phyloP scores from a whole-genome alignment of 2,797 vertebrate genomes.

The Streptopelia turtur region DNA sequence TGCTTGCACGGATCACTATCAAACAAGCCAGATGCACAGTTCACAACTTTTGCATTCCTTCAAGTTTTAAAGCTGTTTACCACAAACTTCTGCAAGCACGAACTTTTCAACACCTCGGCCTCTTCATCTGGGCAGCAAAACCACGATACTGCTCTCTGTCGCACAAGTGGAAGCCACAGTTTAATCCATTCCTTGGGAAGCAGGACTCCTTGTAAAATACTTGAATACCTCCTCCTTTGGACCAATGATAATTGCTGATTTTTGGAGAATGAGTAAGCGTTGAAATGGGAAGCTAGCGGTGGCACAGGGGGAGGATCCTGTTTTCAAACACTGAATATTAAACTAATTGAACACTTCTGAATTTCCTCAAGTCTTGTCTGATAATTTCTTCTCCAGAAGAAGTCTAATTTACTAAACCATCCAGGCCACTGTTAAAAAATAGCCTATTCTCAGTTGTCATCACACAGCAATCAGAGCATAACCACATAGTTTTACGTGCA shows the following conservation, averaged over 20 bases:
- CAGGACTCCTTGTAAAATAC: not conserved
- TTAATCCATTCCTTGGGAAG: conserved; percentile 10
- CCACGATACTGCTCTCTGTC: not conserved
- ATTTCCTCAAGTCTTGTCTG: not conserved
- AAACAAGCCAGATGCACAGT: not conserved
- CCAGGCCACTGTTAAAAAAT: conserved; percentile 36
- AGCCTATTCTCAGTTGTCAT: conserved; percentile 36
- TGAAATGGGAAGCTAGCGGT: not conserved
- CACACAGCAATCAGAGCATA: conserved; percentile 42
- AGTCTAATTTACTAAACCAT: conserved; percentile 34
- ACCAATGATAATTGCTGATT: not conserved
- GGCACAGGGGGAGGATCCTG: not conserved
- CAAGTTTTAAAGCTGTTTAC: not conserved
- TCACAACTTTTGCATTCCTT: not conserved
- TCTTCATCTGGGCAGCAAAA: not conserved
- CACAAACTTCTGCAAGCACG: not conserved
- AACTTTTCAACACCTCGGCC: not conserved
- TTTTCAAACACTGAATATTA: conserved; percentile 25
- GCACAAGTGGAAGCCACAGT: not conserved
- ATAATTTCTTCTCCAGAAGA: conserved; percentile 25
- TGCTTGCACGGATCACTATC: not conserved
- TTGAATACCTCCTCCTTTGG: not conserved
- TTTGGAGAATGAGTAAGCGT: conserved; percentile 6
- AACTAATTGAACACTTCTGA: conserved; percentile 4
- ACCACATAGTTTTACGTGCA: conserved; percentile 10